Evolutionary conservation across 2,888 invertebrate species (phyloP), one percentile per base, ranked within the genome.

Genomic region (Gandaritis pyraliata): DNA sequence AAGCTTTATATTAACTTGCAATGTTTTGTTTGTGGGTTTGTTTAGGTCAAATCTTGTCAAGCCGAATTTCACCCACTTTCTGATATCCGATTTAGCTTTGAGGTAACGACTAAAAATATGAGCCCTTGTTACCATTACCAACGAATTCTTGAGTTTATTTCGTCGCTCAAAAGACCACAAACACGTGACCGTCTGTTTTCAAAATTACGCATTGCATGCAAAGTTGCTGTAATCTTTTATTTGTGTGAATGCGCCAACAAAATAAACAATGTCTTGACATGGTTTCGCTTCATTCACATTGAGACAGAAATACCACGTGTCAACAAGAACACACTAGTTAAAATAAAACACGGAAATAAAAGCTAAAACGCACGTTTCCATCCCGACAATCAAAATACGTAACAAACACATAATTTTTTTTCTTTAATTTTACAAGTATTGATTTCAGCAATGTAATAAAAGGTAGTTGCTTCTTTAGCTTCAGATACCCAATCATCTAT

Each of bases 261-360:
- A 61, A 48, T 48, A 61, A 61, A 61, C 48, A 61, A 43, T 52
- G 23, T 47, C 57, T 51, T 45, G 50, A 51, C 41, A 58, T 23
- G 23, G 50, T 58, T 45, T 45, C 8, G 18, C 23, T 12, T 23
- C 43, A 8, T 15, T 58, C 36, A 50, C 57, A 50, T 58, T 58
- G 57, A 50, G 23, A 51, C 45, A 38, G 36, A 58, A 51, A 58
- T 58, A 45, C 11, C 6, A 16, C 30, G 43, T 47, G 55, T 47
- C 47, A 47, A 47, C 47, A 47, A 46, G 41, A 53, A 41, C 13
- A 52, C 6, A 41, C 8, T 41, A 41, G 29, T 29, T 29, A 15
- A 41, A 43, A 8, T 3, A 23, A 2, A 16, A 16, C 4, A 43
- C 10, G 7, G 43, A 15, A 15, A 41, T 41, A 43, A 16, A 43